phyloP scores from a whole-genome alignment of 2,888 invertebrate species.

The Tachina lurida region DNA sequence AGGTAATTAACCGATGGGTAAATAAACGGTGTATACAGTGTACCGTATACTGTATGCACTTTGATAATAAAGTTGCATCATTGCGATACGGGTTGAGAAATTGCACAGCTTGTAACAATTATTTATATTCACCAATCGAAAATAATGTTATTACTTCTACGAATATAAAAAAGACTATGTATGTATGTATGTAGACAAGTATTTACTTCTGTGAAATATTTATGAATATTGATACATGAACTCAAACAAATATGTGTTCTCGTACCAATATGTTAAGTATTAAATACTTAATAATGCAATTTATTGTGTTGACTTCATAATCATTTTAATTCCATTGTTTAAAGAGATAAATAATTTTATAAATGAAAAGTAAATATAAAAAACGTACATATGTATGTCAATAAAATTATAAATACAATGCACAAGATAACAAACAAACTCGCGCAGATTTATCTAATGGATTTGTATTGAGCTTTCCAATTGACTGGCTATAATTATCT shows the following conservation, averaged over 20 bases:
- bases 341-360: slow-evolving; percentile 15
- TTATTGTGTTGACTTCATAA: slow-evolving; percentile 35
- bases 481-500: not conserved
- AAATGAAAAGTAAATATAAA: slow-evolving; percentile 11
- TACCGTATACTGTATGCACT: too few species aligned
- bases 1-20: too few species aligned
- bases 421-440: slow-evolving; percentile 21
- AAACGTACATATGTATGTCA: not conserved
- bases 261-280: slow-evolving; percentile 6
- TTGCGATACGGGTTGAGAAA: too few species aligned
- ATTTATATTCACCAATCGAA: too few species aligned
- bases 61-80: too few species aligned
- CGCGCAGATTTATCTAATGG: slow-evolving; percentile 19
- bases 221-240: slow-evolving; percentile 8
- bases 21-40: too few species aligned
- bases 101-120: too few species aligned
- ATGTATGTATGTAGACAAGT: too few species aligned
- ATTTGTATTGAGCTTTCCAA: not conserved
- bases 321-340: slow-evolving; percentile 29
- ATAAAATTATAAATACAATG: slow-evolving; percentile 21
- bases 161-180: too few species aligned
- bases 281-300: slow-evolving; percentile 12
- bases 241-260: slow-evolving; percentile 6
- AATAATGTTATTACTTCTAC: too few species aligned
- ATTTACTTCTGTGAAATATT: not conserved